Evolutionary conservation across 1,140 invertebrate species (phyloP), one percentile per base, ranked within the genome.

Genomic region (Sycophaga agraensis): DNA sequence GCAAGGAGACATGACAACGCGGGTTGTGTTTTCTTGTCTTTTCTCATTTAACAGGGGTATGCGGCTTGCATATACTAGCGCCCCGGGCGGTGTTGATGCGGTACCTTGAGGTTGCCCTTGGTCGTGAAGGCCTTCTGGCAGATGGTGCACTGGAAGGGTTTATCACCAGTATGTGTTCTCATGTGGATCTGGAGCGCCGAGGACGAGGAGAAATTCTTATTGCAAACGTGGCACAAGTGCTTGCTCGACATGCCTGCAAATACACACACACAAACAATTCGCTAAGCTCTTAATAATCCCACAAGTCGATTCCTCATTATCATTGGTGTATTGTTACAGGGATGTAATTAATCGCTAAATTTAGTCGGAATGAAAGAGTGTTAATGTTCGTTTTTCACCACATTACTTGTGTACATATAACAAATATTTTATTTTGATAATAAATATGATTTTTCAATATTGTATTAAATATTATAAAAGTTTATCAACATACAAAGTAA

Each of bases 131-230:
- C 94, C 83, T 96, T 94, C 77, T 91, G 89, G 77, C 94, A 97
- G 70, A 96, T 90, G 66, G 88, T 92, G 83, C 96, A 99, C 77
- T 93, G 90, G 85, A 98, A 98, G 4, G 96, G 96, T 77, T 97
- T 97, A 84, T 98, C 96, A 8, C 95, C 95, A 12, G 96, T 98
- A 82, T 99, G 97, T 2, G 96, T 98, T 73, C 97, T 86, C 91
- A 98, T 96, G 83, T 99, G 97, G 72, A 98, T 98, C 83, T 98
- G 95, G 64, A 95, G 86, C 61, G 96, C 95, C 70, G 93, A 97
- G 68, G 92, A 94, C 63, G 93, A 96, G 31, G 94, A 96, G 85
- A 98, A 98, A 85, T 95, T 96, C 84, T 98, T 97, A 82, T 93
- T 91, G 85, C 97, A 98, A 75, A 96, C 93, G 75, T 91, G 89